Base-by-base conservation (phyloP, 30 jellyfish, hydroid and myxozoan genomes). In the Chrysaora quinquecirrha region DNA sequence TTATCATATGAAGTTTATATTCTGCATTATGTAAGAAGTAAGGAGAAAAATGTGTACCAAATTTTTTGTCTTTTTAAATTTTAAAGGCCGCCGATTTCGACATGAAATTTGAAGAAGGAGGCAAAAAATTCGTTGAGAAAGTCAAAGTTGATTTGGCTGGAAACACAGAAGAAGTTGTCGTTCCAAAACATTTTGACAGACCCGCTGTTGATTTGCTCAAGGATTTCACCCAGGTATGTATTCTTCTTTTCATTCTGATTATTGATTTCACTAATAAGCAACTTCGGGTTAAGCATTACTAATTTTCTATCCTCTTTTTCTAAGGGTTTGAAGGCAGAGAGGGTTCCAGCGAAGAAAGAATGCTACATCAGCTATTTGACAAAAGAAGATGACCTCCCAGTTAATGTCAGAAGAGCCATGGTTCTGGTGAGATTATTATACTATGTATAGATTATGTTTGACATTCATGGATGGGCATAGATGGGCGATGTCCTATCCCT, bases 161-260 rank as follows among this genome's bases (percentile, higher is more conserved):
- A 22, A 47, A 80, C 1, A 80, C 90, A 14, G 90, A 80, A 50
- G 77, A 66, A 71, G 48, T 65, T 34, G 25, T 14, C 2, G 90
- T 80, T 3, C 90, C 90, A 12, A 46, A 80, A 54, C 90, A 80
- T 48, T 58, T 29, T 0, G 83, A 80, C 48, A 68, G 90, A 21
- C 31, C 73, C 30, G 83, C 73, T 14, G 75, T 50, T n/a, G 90
- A 80, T 65, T 20, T 80, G 21, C 70, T 80, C 54, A 80, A 66
- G 35, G 90, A 80, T 33, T 80, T 80, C 70, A 67, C 31, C 34
- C 62, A 63, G 31, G 90, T 80, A 80, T 28, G 83, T 35, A 2
- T 2, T 52, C 2, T 4, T 20, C 19, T 52, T 52, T 2, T 52
- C 9, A 52, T 43, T 43, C 16, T 43, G 9, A 16, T 43, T 9